These are phyloP conservation scores for Brassicogethes aeneus DNA, from an alignment of 2,888 invertebrate species.

Conservation along the genomic window DNA sequence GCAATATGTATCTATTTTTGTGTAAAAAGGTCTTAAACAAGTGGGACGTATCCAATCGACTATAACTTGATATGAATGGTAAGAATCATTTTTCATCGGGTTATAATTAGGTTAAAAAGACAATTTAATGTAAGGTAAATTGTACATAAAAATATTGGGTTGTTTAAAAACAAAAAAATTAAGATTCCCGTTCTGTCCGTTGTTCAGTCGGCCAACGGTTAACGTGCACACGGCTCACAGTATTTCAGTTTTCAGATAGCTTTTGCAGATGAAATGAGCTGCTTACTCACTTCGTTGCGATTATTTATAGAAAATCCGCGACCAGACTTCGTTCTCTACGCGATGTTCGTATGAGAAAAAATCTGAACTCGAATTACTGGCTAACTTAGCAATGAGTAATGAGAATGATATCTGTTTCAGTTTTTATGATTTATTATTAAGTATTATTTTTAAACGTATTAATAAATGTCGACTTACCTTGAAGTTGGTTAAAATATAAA, in stretches of 20 bases:
- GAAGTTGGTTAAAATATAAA: no score
- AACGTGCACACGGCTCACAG: background rate
- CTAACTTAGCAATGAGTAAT: background rate
- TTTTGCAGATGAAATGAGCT: background rate
- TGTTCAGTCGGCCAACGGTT: background rate
- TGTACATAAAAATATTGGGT: no score
- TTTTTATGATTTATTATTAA: background rate
- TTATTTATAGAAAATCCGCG: conserved; percentile 1
- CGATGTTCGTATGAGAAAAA: background rate
- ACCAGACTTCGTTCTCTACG: background rate
- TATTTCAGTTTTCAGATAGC: background rate
- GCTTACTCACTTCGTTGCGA: background rate
- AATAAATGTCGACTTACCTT: background rate
- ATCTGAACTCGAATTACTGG: background rate
- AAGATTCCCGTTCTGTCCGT: background rate
- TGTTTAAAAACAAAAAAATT: no score
- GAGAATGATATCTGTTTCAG: background rate
- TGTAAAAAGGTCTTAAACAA: no score
- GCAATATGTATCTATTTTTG: no score
- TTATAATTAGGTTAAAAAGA: no score
- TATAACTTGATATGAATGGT: no score
- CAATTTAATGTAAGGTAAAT: no score
- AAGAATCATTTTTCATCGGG: no score
- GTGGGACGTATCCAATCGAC: no score
- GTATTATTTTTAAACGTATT: background rate